phyloP scores from a whole-genome alignment of 2,888 invertebrate genomes.

The Mesochorus sp. region DNA sequence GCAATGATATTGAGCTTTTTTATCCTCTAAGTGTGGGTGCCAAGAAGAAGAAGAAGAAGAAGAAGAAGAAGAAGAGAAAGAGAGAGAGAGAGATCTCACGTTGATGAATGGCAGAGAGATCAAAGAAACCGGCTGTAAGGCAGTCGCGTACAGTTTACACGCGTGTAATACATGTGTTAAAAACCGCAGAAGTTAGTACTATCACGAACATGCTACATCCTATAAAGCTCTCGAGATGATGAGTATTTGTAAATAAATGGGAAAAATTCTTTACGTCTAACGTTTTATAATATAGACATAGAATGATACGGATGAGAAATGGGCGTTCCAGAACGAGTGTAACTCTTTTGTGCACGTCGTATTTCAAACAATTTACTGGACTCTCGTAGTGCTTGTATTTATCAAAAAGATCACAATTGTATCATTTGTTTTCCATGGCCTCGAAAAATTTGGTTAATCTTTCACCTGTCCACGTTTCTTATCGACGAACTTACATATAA shows the following conservation, averaged over 20 bases:
- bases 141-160: constrained; percentile 80
- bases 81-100: constrained; percentile 64
- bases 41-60: background rate
- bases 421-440: no score
- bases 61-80: constrained; percentile 21
- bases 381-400: no score
- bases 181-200: constrained; percentile 59
- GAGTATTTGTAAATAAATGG: constrained; percentile 5
- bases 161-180: constrained; percentile 81
- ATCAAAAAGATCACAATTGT: no score
- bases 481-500: no score
- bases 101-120: constrained; percentile 80
- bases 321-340: constrained; percentile 8
- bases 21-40: background rate
- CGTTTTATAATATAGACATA: background rate
- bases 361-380: no score
- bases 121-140: constrained; percentile 77
- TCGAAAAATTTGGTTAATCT: no score
- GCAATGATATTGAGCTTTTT: constrained; percentile 42
- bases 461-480: no score
- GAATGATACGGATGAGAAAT: background rate
- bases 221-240: background rate
- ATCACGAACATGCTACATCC: background rate
- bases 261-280: background rate
- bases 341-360: no score